A percentile compares a stretch with the other conserved stretches of the same genome.
Evolutionary conservation across 2,888 invertebrate species (phyloP).

Genomic region (Ennomos erosarius): DNA sequence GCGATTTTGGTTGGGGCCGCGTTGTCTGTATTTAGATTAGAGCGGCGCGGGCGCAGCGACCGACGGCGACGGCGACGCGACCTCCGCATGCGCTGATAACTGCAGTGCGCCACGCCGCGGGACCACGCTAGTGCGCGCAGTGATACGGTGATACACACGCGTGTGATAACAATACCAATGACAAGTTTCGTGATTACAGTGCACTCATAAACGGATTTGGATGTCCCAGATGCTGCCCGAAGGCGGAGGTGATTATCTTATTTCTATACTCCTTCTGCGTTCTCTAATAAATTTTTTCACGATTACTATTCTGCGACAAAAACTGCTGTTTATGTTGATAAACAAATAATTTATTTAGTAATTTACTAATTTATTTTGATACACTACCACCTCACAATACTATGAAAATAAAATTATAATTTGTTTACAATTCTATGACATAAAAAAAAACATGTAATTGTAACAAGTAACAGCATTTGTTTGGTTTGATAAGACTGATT

Average conservation of each 20-base stretch:
- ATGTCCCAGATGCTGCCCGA: slow-evolving; percentile 82
- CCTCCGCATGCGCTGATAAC: slow-evolving; percentile 36
- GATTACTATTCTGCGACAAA: no score
- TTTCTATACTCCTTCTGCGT: slow-evolving; percentile 8
- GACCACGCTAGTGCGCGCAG: slow-evolving; percentile 33
- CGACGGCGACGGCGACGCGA: slow-evolving; percentile 38
- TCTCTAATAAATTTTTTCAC: not conserved
- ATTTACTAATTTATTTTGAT: no score
- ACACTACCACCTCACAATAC: no score
- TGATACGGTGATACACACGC: slow-evolving; percentile 30
- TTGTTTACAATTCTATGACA: not conserved
- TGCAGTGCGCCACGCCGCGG: slow-evolving; percentile 43
- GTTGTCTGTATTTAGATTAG: slow-evolving; percentile 84
- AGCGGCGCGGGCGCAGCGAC: slow-evolving; percentile 60
- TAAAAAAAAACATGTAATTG: not conserved
- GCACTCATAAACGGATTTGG: slow-evolving; percentile 62
- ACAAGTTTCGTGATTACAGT: slow-evolving; percentile 51
- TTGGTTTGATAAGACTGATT: slow-evolving; percentile 10
- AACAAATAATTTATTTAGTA: no score
- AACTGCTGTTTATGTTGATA: no score
- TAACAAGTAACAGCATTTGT: slow-evolving; percentile 3
- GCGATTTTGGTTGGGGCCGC: slow-evolving; percentile 79
- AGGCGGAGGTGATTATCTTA: slow-evolving; percentile 73
- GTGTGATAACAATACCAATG: slow-evolving; percentile 46
- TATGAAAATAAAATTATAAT: no score